Evolutionary conservation across 2,888 invertebrate genomes (phyloP), one percentile per base, ranked within the genome.

Genomic region (Alentia gelatinosa): DNA sequence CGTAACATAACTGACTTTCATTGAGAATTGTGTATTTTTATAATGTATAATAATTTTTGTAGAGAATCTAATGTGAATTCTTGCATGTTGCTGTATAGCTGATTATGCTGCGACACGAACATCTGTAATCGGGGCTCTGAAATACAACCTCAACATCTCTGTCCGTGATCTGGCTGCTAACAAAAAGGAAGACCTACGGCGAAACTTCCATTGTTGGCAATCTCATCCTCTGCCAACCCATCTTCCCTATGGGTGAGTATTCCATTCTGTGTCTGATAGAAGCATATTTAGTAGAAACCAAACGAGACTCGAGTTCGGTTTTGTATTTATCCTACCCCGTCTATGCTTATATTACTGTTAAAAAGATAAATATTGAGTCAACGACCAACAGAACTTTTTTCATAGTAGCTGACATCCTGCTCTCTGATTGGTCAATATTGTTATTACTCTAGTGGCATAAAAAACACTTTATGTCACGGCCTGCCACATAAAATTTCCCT

Each of bases 151-250:
- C 7, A 93, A 91, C 5, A 92, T 95, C 26, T 91, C 89, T 74
- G 94, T 95, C 0, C 30, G 89, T 0, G 40, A 92, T 0, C 92
- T 95, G 37, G 93, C 95, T 19, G 50, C 42, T 39, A 86, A 94
- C 89, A 95, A 95, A 86, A 94, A 94, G 9, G 92, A 95, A 39
- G 95, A 95, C 91, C 92, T 95, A 50, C 63, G 95, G 9, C 91
- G 91, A 63, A 92, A 93, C 42, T 95, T 95, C 92, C 94, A 94
- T 33, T 95, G 95, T 92, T 95, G 95, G 95, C 92, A 94, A 50
- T 95, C 95, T 0, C 93, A 94, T 37, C 93, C 93, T 1, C 92
- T 95, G 7, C 92, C 92, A 5, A 47, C 86, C 1, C 19, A 91
- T 5, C 74, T 94, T 7, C 95, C 95, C 0, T 95, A 92, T 90